A percentile compares a stretch with the other conserved stretches of the same genome.
phyloP scores from a whole-genome alignment of 35 echinoderm and acorn worm genomes.

The Amphiura filiformis region DNA sequence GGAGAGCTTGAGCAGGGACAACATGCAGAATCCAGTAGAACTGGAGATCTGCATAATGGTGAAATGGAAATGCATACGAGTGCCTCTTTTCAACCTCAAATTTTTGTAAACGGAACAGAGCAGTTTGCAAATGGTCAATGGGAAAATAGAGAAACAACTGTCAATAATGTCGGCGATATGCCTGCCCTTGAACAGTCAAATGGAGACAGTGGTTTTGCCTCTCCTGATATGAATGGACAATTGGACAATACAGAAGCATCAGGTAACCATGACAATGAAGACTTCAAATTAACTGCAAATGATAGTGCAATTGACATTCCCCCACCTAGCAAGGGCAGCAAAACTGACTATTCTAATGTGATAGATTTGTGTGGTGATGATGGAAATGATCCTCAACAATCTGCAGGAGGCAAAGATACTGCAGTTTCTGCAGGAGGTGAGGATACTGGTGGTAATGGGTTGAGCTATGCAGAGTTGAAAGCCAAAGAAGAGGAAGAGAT shows the following conservation, averaged over 20 bases:
- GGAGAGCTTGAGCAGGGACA: background rate
- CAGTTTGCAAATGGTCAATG: background rate
- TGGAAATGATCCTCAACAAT: background rate
- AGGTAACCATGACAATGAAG: background rate
- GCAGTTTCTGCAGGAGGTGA: background rate
- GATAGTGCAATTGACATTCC: background rate
- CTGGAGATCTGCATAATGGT: background rate
- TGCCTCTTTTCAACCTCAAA: background rate
- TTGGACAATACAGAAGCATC: background rate
- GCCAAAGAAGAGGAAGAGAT: slow-evolving; percentile 85
- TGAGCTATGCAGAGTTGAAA: slow-evolving; percentile 67
- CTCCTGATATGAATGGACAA: background rate
- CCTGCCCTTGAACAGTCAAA: background rate
- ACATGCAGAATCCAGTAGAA: background rate
- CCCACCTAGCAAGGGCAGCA: background rate
- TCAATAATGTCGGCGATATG: background rate
- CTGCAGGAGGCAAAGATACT: background rate
- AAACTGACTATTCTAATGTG: background rate
- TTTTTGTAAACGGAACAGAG: background rate
- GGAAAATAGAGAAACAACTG: background rate
- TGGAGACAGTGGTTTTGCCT: background rate
- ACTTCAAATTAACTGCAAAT: background rate
- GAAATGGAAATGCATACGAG: background rate
- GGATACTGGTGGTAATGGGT: background rate
- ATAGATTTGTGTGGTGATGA: background rate